Conservation (phyloP, 2,888 invertebrate species). For the Morpho deidamia region DNA sequence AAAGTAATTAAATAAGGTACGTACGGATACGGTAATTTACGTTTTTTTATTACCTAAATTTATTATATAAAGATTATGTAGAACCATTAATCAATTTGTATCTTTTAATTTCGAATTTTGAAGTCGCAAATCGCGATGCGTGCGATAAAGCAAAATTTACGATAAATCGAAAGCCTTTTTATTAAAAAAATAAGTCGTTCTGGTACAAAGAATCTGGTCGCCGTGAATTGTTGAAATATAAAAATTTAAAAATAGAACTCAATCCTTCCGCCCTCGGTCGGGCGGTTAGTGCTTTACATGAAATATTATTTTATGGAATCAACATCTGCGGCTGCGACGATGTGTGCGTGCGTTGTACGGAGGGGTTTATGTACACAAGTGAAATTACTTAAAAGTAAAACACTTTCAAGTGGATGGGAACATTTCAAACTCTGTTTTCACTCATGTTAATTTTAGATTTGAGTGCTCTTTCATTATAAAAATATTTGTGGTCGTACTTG, state of each 20-base stretch:
- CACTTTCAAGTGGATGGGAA: conserved; percentile 69
- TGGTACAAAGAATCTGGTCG: conserved; percentile 41
- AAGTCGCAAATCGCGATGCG: background rate
- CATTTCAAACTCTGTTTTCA: conserved; percentile 54
- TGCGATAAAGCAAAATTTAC: conserved; percentile 14
- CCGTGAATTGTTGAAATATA: conserved; percentile 68
- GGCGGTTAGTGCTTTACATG: conserved; percentile 76
- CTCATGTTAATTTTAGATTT: conserved; percentile 40
- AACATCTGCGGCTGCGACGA: conserved; percentile 65
- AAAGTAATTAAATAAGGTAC: no score
- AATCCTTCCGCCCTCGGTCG: conserved; percentile 76
- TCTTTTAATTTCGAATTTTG: background rate
- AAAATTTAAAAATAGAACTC: conserved; percentile 74
- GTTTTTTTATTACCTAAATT: no score
- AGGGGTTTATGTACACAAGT: conserved; percentile 70
- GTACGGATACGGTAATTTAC: no score
- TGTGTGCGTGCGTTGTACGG: conserved; percentile 56
- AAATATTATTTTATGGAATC: conserved; percentile 79
- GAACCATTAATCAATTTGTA: conserved; percentile 9
- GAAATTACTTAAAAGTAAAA: conserved; percentile 70
- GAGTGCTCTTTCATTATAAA: conserved; percentile 33
- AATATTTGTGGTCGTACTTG: conserved; percentile 19
- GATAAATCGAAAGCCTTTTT: conserved; percentile 19
- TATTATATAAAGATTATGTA: no score
- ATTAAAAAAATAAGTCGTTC: conserved; percentile 22